Evolutionary conservation across 2,888 invertebrate species (phyloP), one percentile per base, ranked within the genome.

Genomic region (Deilephila elpenor): DNA sequence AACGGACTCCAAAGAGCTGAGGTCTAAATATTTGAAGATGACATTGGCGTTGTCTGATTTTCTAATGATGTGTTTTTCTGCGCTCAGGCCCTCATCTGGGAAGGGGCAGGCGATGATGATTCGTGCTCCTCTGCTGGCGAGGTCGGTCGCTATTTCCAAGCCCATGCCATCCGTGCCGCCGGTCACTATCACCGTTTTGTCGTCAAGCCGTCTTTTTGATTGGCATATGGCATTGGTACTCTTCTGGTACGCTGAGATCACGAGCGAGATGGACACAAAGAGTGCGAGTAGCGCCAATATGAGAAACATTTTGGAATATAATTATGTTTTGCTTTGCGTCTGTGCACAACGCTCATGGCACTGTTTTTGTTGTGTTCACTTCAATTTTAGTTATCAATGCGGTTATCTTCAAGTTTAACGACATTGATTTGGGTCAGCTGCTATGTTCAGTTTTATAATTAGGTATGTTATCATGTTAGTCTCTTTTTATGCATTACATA

Each of bases 1-100:
- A 8, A 98, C 95, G 0, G 98, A 98, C 79, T 96, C 95, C 77
- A 97, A 92, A 0, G 97, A 97, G 4, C 96, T 96, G 29, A 98
- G 89, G 84, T 98, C 97, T 44, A 98, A 89, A 84, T 97, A 95
- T 85, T 96, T 96, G 2, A 97, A 96, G 0, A 96, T 83, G 0
- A 98, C 91, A 75, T 97, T 96, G 34, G 95, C 91, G 84, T 97
- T 97, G 59, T 96, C 96, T 0, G 96, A 96, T 78, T 95, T 95
- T 80, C 95, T 95, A 0, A 95, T 88, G 19, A 98, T 96, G 80
- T 96, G 95, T 78, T 96, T 96, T 96, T 83, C 84, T 0, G 90
- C 93, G 3, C 80, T 76, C 1, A 80, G 78, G 0, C 93, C 94
- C 82, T 94, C 94, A 2, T 89, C 86, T 71, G 88, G 81, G 73